Evolutionary conservation across 2,888 invertebrate genomes (phyloP), one percentile per base, ranked within the genome.

Genomic region (Mactromeris polynyma): DNA sequence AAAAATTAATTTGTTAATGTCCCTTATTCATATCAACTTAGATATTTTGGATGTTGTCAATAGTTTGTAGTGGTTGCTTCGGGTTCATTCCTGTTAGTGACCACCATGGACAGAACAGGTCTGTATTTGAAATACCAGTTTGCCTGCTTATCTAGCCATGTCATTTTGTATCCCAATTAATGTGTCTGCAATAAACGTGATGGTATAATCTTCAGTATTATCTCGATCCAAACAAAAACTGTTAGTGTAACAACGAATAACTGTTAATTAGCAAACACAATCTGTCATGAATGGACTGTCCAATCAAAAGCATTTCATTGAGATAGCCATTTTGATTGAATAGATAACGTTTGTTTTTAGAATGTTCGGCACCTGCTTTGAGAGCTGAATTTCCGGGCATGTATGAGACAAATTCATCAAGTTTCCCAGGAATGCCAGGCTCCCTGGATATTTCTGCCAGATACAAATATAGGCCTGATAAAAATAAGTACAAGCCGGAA

Each of bases 381-480:
- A 31, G 7, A 11, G 38, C 11, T n/a, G 21, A 38, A 14, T 85
- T 85, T 42, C 80, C 80, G 2, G 69, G 31, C 38, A 38, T 80
- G 17, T 85, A 78, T 77, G 58, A 58, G n/a, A 87, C 86, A 3
- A 82, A 78, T 54, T 78, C 86, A n/a, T 42, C 82, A 0, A 82
- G 54, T 31, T 58, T 77, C 21, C 86, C 86, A n/a, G 86, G 86
- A 3, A 82, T 77, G 36, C 82, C 82, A 14, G 82, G 82, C 21
- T 82, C 81, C 40, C 31, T 82, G 17, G 42, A 77, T 38, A 54
- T 54, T 31, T 51, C n/a, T 17, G 51, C 77, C 0, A 54, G 58
- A 9, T 87, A 87, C 54, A 51, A 58, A 51, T 58, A 42, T 17
- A n/a, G 19, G 17, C 42, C 77, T 17, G 36, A 40, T 1, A 54